A percentile compares a stretch with the other conserved stretches of the same genome.
These are phyloP conservation scores for Dipodomys ordii DNA, from an alignment of 2,113 vertebrate species.

Conservation along the genomic window DNA sequence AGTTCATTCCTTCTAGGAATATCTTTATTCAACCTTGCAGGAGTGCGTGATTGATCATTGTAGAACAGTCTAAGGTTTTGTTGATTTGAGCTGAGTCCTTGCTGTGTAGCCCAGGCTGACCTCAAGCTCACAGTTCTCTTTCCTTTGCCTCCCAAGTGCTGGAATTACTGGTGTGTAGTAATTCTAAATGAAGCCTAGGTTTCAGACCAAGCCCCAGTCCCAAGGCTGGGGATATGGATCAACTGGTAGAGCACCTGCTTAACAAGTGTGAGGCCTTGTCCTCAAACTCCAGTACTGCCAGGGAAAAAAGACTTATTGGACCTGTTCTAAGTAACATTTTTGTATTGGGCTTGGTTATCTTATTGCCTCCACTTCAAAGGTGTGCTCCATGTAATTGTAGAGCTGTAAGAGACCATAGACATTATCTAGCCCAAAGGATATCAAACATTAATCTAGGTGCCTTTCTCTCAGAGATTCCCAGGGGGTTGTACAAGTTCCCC, in stretches of 20 bases:
- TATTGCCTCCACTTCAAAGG: constrained; percentile 26
- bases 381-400: constrained; percentile 11
- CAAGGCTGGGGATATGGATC: no score
- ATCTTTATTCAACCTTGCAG: constrained; percentile 8
- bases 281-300: no score
- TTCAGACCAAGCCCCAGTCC: neutral
- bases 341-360: constrained; percentile 12
- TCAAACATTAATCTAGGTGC: constrained; percentile 21
- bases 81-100: no score
- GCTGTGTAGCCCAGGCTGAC: no score
- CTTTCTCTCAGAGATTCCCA: constrained; percentile 11
- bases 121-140: no score
- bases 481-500: neutral
- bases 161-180: no score
- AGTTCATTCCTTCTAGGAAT: constrained; percentile 44
- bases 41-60: neutral
- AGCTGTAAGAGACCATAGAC: neutral
- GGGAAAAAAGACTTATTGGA: neutral
- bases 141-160: no score
- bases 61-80: constrained; percentile 23
- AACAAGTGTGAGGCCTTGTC: no score
- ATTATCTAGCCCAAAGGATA: constrained; percentile 25
- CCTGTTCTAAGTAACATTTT: constrained; percentile 14
- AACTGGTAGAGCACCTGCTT: no score
- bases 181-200: neutral